Base-by-base conservation (phyloP, 1,140 invertebrate species). In the Oppia nitens region DNA sequence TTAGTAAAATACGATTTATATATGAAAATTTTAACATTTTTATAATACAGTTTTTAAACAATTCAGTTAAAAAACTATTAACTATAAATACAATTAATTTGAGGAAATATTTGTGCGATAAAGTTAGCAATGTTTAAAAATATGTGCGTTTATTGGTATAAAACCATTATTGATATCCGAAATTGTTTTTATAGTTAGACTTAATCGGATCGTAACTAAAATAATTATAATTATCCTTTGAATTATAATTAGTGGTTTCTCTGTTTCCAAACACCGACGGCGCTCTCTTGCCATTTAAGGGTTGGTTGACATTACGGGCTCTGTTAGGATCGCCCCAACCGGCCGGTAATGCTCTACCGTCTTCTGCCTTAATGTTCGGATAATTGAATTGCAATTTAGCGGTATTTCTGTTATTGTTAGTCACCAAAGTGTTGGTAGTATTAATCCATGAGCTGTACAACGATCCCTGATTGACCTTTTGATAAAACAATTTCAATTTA, bases 151-250 rank as follows among this genome's bases (percentile, higher is more conserved):
- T n/a, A n/a, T n/a, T n/a, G n/a, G n/a, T n/a, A n/a, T n/a, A n/a
- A 40, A 17, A 40, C 32, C 32, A 40, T 17, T 40, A 50, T 50
- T 50, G 49, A 6, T 9, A 21, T 9, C 49, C 49, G 20, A 9
- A 50, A 21, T n/a, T 50, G 49, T 20, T 50, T 29, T 80, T 77
- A 3, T 2, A 3, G 17, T 56, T 59, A 23, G 49, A 50, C n/a
- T 23, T 53, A 27, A 27, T 53, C 57, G 27, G 52, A 21, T 52
- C 57, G 28, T 52, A 53, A 28, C 49, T 59, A 21, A 25, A 53
- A 17, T 59, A 59, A 12, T 59, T 48, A 32, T 55, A 49, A 12
- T 29, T 59, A 26, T 24, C 49, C 12, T 50, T 50, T 9, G 49
- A 50, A n/a, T 50, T 50, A 20, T 21, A 50, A 20, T 6, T 50